These are phyloP conservation scores for Lytechinus pictus DNA, from an alignment of 35 echinoderm and acorn worm genomes.

Conservation along the genomic window DNA sequence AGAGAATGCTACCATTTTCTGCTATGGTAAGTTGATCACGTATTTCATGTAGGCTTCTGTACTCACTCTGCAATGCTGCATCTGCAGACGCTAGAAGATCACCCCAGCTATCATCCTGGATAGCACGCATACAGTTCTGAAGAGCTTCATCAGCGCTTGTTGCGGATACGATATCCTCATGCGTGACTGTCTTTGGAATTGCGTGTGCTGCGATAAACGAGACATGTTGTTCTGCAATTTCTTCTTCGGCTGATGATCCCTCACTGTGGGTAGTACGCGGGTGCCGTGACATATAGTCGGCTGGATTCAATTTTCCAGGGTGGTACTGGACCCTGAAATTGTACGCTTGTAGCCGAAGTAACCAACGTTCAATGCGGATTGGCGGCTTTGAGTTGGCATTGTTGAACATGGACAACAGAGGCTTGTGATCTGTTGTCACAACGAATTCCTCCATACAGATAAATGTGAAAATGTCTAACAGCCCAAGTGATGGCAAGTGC, in stretches of 20 bases:
- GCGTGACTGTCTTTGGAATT: conserved; percentile 49
- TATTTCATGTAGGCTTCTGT: conserved; percentile 28
- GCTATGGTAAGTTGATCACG: conserved; percentile 61
- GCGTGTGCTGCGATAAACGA: conserved; percentile 45
- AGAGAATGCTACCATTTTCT: conserved; percentile 23
- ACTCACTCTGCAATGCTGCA: conserved; percentile 3
- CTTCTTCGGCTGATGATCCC: conserved; percentile 25
- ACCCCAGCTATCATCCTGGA: conserved; percentile 51
- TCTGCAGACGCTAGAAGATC: conserved; percentile 36
- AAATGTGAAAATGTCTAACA: too few species aligned
- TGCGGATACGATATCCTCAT: conserved; percentile 51
- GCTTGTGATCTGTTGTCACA: too few species aligned
- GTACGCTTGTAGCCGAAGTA: too few species aligned
- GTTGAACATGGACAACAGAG: too few species aligned
- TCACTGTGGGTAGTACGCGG: too few species aligned
- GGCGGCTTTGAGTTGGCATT: too few species aligned
- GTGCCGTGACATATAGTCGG: too few species aligned
- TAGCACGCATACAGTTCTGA: conserved; percentile 52
- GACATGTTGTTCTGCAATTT: conserved; percentile 54
- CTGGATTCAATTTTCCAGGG: too few species aligned
- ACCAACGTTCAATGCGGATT: too few species aligned
- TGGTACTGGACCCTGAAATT: too few species aligned
- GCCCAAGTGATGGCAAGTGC: too few species aligned
- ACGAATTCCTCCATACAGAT: too few species aligned
- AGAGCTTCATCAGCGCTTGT: conserved; percentile 53